Evolutionary conservation across 2,113 vertebrate species (phyloP).

Genomic region (Picathartes gymnocephalus): DNA sequence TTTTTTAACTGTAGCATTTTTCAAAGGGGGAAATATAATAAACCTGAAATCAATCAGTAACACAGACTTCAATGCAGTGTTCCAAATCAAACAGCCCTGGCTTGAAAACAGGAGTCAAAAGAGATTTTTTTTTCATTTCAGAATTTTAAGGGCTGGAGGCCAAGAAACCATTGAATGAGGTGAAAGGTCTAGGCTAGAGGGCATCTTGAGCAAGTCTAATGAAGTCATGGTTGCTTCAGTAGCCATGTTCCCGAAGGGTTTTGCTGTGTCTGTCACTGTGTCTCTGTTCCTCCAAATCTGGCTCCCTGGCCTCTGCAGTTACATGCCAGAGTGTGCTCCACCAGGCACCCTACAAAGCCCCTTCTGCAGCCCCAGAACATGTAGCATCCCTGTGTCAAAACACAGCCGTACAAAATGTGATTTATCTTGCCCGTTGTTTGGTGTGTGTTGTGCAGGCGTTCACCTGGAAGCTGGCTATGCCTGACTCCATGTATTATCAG

Average conservation of each 20-base stretch:
- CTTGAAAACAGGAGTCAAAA: conserved; percentile 54
- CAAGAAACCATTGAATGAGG: conserved; percentile 61
- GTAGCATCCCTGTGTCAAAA: background rate
- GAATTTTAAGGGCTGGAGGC: conserved; percentile 49
- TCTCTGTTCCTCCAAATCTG: background rate
- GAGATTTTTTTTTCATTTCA: conserved; percentile 16
- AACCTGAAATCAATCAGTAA: conserved; percentile 61
- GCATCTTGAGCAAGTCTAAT: conserved; percentile 61
- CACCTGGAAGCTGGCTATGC: background rate
- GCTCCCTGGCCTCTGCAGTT: background rate
- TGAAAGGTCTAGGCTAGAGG: conserved; percentile 58
- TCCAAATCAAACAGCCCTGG: conserved; percentile 28
- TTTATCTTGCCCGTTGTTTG: accelerated
- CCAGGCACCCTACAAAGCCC: background rate
- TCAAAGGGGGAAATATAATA: conserved; percentile 58
- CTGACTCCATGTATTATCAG: background rate
- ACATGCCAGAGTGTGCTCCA: accelerated
- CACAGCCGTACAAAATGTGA: background rate
- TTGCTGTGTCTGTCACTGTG: background rate
- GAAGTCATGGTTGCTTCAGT: conserved; percentile 54
- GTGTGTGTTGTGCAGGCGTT: background rate
- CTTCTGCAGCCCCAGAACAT: background rate
- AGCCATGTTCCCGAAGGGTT: conserved; percentile 15
- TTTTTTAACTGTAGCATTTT: conserved; percentile 45
- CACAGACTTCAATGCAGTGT: conserved; percentile 28